phyloP scores from a whole-genome alignment of 2,797 vertebrate species.

The Anabas testudineus region DNA sequence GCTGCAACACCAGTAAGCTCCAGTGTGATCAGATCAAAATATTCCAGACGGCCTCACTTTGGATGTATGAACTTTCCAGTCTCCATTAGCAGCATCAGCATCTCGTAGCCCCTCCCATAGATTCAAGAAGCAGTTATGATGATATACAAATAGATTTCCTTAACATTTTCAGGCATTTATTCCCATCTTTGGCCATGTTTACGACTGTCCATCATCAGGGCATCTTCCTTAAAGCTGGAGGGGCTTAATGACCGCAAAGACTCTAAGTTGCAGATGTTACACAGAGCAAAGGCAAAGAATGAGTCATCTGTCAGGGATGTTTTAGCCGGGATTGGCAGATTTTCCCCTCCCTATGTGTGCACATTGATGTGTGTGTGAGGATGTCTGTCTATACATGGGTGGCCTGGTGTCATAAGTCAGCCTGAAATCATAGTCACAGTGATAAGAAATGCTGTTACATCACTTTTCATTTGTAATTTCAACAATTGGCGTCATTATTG shows the following conservation, averaged over 20 bases:
- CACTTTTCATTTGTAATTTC: constrained; percentile 30
- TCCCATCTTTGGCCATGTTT: constrained; percentile 30
- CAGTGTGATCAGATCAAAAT: constrained; percentile 26
- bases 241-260: constrained; percentile 66
- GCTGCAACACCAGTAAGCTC: not conserved
- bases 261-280: constrained; percentile 76
- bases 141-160: constrained; percentile 49
- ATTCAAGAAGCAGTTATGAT: constrained; percentile 57
- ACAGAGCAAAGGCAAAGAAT: constrained; percentile 57
- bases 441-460: constrained; percentile 14
- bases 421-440: constrained; percentile 3
- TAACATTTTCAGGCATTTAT: constrained; percentile 50
- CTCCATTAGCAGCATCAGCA: constrained; percentile 56
- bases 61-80: constrained; percentile 47
- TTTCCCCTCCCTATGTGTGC: constrained; percentile 34
- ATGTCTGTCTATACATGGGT: constrained; percentile 18
- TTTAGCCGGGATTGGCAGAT: constrained; percentile 61
- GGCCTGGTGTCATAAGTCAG: constrained; percentile 26
- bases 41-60: constrained; percentile 29
- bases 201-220: constrained; percentile 30
- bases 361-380: not conserved
- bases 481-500: constrained; percentile 14
- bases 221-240: constrained; percentile 65
- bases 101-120: constrained; percentile 67
- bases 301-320: constrained; percentile 68